Conservation (phyloP, 1,140 invertebrate genomes). For the Heliconius congener region DNA sequence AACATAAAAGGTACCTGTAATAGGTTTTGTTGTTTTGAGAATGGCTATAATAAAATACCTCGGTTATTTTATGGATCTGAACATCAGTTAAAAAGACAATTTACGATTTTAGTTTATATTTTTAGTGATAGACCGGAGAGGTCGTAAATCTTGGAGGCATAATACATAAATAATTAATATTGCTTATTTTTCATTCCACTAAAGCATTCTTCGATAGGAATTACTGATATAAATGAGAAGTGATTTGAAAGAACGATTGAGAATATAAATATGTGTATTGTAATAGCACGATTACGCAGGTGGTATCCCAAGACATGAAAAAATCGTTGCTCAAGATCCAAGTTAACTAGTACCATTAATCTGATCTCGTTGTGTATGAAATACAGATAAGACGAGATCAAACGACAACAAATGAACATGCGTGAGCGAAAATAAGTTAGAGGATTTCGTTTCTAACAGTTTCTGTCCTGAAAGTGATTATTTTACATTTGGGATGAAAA, state of each 20-base stretch:
- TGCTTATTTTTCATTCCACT: slow-evolving; percentile 27
- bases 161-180: slow-evolving; percentile 15
- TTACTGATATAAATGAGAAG: slow-evolving; percentile 32
- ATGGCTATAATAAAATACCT: slow-evolving; percentile 4
- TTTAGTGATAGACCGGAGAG: not conserved
- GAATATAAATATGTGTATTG: slow-evolving; percentile 40
- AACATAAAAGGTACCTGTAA: slow-evolving; percentile 10
- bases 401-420: slow-evolving; percentile 75
- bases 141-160: slow-evolving; percentile 12
- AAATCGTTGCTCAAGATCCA: slow-evolving; percentile 57
- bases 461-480: slow-evolving; percentile 15
- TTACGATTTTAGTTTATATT: slow-evolving; percentile 13
- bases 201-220: slow-evolving; percentile 29
- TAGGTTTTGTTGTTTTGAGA: slow-evolving; percentile 4
- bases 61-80: not conserved
- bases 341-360: slow-evolving; percentile 45
- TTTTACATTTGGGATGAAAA: not conserved
- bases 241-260: slow-evolving; percentile 30
- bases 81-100: slow-evolving; percentile 11
- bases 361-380: slow-evolving; percentile 58
- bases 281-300: slow-evolving; percentile 41
- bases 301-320: slow-evolving; percentile 39
- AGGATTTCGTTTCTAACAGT: slow-evolving; percentile 16
- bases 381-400: slow-evolving; percentile 64
- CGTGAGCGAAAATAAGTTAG: slow-evolving; percentile 51